Conservation (phyloP, 2,888 invertebrate species). For the Brachyopa scutellaris region DNA sequence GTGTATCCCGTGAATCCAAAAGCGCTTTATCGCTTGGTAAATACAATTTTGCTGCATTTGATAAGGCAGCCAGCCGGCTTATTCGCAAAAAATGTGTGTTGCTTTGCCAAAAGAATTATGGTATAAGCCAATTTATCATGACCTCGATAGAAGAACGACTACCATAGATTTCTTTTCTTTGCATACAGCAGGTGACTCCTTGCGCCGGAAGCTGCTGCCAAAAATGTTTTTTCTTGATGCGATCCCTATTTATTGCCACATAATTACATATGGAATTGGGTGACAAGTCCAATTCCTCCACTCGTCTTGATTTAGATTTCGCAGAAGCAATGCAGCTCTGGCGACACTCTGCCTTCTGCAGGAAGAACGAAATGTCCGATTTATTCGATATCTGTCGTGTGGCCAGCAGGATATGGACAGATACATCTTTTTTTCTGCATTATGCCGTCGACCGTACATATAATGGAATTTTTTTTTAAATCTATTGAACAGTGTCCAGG, state of each 20-base stretch:
- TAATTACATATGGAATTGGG: constrained; percentile 70
- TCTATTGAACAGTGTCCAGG: constrained; percentile 64
- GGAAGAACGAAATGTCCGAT: constrained; percentile 22
- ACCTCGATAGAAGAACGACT: constrained; percentile 39
- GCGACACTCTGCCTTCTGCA: constrained; percentile 58
- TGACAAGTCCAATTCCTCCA: constrained; percentile 43
- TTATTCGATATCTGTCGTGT: constrained; percentile 34
- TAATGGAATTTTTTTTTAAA: constrained; percentile 53
- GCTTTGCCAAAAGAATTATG: constrained; percentile 53
- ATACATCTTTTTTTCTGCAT: not conserved
- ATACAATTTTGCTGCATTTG: constrained; percentile 71
- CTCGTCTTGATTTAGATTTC: constrained; percentile 30
- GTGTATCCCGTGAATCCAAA: constrained; percentile 29
- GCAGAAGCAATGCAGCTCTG: constrained; percentile 39
- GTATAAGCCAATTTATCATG: constrained; percentile 7
- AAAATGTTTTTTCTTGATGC: constrained; percentile 39
- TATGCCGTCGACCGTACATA: constrained; percentile 60
- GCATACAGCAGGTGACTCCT: constrained; percentile 49
- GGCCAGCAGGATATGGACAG: constrained; percentile 36
- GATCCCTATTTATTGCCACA: constrained; percentile 62
- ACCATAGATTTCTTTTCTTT: not conserved
- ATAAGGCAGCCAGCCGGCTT: constrained; percentile 39
- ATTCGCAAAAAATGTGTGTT: constrained; percentile 25
- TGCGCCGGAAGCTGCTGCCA: constrained; percentile 54
- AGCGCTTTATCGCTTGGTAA: constrained; percentile 60